Conservation (phyloP, 2,113 vertebrate genomes). For the Tenrec ecaudatus region DNA sequence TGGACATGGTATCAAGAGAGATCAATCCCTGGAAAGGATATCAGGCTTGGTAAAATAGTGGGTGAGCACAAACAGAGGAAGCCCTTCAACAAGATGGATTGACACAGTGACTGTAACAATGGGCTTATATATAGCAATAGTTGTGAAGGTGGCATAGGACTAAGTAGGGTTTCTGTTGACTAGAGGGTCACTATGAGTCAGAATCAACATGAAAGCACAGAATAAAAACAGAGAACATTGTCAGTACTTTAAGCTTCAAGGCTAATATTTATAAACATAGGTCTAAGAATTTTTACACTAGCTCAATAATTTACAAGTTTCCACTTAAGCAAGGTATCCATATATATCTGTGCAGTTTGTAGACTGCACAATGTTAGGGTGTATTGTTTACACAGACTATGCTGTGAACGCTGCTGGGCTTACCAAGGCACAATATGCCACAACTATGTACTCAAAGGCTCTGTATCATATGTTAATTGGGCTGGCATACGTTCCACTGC, state of each 20-base stretch:
- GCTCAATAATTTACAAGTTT: slow-evolving; percentile 18
- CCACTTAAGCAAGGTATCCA: not conserved
- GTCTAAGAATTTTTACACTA: not conserved
- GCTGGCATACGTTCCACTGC: not conserved
- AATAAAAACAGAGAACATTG: not conserved
- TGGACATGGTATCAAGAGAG: not conserved
- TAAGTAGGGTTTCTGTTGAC: not conserved
- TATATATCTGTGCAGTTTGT: not conserved
- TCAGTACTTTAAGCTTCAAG: no score
- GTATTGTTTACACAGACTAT: not conserved
- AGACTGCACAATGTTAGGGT: not conserved
- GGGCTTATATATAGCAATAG: not conserved
- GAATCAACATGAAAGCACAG: not conserved
- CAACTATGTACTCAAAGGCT: not conserved
- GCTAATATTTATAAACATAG: no score
- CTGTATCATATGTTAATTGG: not conserved
- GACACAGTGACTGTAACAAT: not conserved
- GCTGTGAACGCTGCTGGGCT: not conserved
- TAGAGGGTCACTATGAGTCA: not conserved
- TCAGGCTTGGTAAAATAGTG: not conserved
- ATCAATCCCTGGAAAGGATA: no score
- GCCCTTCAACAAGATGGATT: not conserved
- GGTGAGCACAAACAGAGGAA: not conserved
- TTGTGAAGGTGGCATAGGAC: not conserved
- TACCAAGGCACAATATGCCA: not conserved